These are phyloP conservation scores for Pseudococcus longispinus DNA, from an alignment of 2,888 invertebrate species.

Conservation along the genomic window DNA sequence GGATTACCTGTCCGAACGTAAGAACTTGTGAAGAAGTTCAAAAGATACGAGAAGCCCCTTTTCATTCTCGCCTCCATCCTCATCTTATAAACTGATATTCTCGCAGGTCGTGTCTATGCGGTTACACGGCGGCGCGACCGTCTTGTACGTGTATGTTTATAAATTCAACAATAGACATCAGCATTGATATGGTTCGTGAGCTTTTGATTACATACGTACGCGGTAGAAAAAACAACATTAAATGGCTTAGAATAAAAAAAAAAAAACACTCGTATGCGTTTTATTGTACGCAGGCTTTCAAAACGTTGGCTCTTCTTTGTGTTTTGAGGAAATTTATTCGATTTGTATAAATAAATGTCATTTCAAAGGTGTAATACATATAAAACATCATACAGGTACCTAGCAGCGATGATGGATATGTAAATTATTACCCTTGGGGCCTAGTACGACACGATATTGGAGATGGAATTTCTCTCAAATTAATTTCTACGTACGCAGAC, in stretches of 20 bases:
- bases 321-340: background rate
- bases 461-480: no score
- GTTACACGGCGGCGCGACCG: background rate
- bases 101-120: background rate
- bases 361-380: background rate
- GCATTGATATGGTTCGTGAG: slow-evolving; percentile 46
- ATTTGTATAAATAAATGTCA: background rate
- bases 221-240: slow-evolving; percentile 48
- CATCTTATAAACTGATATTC: background rate
- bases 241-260: background rate
- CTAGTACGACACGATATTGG: background rate
- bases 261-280: background rate
- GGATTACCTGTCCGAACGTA: background rate
- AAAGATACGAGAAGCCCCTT: background rate
- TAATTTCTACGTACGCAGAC: no score
- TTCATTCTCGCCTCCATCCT: background rate
- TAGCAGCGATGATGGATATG: no score
- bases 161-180: slow-evolving; percentile 8
- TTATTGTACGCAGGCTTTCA: background rate
- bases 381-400: no score
- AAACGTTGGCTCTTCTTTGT: background rate
- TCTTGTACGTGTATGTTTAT: background rate
- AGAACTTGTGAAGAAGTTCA: background rate
- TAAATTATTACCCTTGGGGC: background rate
- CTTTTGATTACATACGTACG: slow-evolving; percentile 13